Evolutionary conservation across 1,140 invertebrate genomes (phyloP), one percentile per base, ranked within the genome.

Genomic region (Bombus consobrinus): DNA sequence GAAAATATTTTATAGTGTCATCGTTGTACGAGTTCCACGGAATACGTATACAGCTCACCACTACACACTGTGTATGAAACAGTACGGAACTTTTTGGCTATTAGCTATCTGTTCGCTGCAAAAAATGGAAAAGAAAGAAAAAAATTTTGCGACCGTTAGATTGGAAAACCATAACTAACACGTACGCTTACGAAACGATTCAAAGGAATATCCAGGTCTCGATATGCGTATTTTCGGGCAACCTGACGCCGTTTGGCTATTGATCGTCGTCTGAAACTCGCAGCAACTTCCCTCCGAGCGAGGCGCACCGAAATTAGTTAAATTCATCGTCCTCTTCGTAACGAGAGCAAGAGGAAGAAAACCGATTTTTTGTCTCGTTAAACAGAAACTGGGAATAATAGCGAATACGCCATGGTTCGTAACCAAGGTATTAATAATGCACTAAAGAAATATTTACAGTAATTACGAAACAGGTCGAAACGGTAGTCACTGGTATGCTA

Each of bases 161-260:
- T 25, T 25, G 75, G 34, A 13, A 28, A 62, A 39, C n/a, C 22
- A n/a, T 79, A 84, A 68, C 74, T 47, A 34, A 25, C 34, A 12
- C 66, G 34, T 72, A 9, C 62, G 69, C 28, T 18, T 25, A 34
- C 32, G 25, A 57, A 37, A 15, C 1, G 10, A 66, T 28, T 79
- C 68, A 73, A 84, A 84, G 81, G 74, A 72, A 78, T 64, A 79
- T 79, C 25, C 75, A 73, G 57, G 32, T 5, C 80, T n/a, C 53
- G 74, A 59, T 78, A 85, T 76, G 47, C 41, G 71, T 59, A 62
- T 85, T 87, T 47, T 80, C 77, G 85, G 32, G 32, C 77, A 87
- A 87, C 77, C 76, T 87, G 76, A 87, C 83, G 86, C 86, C 82
- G 77, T 87, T 87, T 85, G 59, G 76, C 83, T 87, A 87, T 87